A percentile compares a stretch with the other conserved stretches of the same genome.
phyloP scores from a whole-genome alignment of 2,113 vertebrate genomes.

The Zootoca vivipara region DNA sequence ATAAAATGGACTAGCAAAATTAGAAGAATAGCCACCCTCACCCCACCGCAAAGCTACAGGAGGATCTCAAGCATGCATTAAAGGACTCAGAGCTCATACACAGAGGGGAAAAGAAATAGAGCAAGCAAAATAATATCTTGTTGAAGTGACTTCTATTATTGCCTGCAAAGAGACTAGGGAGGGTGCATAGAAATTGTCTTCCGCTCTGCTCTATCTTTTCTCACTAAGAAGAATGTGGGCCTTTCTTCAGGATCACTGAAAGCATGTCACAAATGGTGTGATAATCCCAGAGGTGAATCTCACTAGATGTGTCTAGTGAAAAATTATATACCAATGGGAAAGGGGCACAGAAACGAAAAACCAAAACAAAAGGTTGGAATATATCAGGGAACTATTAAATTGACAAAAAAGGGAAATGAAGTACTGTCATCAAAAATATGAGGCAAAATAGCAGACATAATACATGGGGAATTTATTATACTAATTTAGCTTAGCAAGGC shows the following conservation, averaged over 20 bases:
- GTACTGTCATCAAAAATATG: not conserved
- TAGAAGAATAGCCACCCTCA: not conserved
- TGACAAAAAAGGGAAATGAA: not conserved
- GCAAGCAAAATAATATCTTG: not conserved
- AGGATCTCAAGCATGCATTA: rapidly evolving
- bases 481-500: not conserved
- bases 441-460: not conserved
- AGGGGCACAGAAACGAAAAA: not conserved
- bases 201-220: not conserved
- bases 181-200: slow-evolving; percentile 16
- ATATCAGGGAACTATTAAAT: not conserved
- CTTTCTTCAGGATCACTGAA: not conserved
- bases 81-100: not conserved
- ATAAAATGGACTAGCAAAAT: rapidly evolving
- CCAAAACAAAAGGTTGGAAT: not conserved
- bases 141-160: not conserved
- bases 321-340: not conserved
- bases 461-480: rapidly evolving
- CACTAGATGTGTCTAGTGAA: not conserved
- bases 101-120: slow-evolving; percentile 11
- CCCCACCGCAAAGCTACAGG: rapidly evolving
- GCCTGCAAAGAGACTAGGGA: not conserved
- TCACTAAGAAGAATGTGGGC: not conserved
- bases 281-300: not conserved
- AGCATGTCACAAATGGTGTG: not conserved